Evolutionary conservation across 2,113 vertebrate species (phyloP).

Genomic region (Lipophrys pholis): DNA sequence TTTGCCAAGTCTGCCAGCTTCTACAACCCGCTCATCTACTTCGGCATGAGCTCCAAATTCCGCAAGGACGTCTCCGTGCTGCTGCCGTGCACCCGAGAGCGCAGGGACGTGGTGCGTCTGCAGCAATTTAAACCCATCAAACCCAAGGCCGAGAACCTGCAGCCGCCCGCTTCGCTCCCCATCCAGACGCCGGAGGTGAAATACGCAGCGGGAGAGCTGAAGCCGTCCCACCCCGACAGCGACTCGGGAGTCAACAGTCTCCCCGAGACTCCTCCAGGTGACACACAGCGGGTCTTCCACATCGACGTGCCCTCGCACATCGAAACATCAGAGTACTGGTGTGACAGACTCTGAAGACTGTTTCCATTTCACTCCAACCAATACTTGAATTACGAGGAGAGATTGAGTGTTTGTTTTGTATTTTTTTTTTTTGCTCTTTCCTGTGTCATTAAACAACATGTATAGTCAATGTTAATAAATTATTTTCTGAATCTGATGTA

Average conservation of each 20-base stretch:
- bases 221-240: conserved; percentile 56
- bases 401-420: conserved; percentile 54
- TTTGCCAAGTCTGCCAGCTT: conserved; percentile 89
- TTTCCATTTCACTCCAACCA: conserved; percentile 10
- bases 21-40: conserved; percentile 89
- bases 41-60: conserved; percentile 89
- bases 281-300: conserved; percentile 71
- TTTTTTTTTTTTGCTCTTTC: conserved; percentile 56
- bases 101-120: conserved; percentile 81
- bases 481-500: conserved; percentile 34
- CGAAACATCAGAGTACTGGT: conserved; percentile 75
- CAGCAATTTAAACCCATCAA: conserved; percentile 84
- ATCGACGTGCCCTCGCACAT: conserved; percentile 66
- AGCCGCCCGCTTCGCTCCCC: conserved; percentile 19
- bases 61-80: conserved; percentile 81
- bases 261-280: conserved; percentile 74
- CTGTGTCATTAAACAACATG: conserved; percentile 38
- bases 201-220: conserved; percentile 36
- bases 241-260: conserved; percentile 81
- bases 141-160: conserved; percentile 71
- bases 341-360: conserved; percentile 70
- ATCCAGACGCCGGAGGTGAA: conserved; percentile 68
- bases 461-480: conserved; percentile 67
- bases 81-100: conserved; percentile 80
- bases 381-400: conserved; percentile 51